These are phyloP conservation scores for Chionoecetes opilio DNA, from an alignment of 1,140 invertebrate species.

Conservation along the genomic window DNA sequence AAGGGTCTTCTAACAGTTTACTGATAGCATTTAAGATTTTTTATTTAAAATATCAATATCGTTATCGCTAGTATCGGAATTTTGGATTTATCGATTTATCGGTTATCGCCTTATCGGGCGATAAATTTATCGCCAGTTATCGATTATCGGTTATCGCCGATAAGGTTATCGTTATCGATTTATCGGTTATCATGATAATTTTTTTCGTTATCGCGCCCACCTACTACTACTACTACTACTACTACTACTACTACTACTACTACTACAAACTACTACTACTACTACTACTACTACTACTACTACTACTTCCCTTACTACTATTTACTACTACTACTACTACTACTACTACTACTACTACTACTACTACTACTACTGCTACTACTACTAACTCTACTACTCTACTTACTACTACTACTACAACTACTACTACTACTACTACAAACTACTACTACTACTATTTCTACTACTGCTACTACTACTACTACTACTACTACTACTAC, in stretches of 20 bases:
- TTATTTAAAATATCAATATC: too few relatives aligned
- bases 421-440: constrained; percentile 43
- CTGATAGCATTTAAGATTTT: too few relatives aligned
- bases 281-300: constrained; percentile 49
- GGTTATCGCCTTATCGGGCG: too few relatives aligned
- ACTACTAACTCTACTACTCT: not conserved
- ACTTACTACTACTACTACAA: not conserved
- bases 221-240: not conserved
- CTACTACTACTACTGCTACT: not conserved
- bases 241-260: constrained; percentile 12
- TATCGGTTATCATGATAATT: too few relatives aligned
- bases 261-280: constrained; percentile 39
- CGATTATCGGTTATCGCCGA: too few relatives aligned
- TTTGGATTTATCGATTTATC: too few relatives aligned
- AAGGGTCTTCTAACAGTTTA: too few relatives aligned
- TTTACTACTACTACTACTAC: not conserved
- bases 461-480: not conserved
- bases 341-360: constrained; percentile 37
- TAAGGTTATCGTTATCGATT: too few relatives aligned
- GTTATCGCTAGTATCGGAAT: too few relatives aligned
- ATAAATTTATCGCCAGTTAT: too few relatives aligned
- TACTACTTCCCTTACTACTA: not conserved
- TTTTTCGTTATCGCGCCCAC: too few relatives aligned
- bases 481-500: not conserved
- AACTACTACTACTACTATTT: constrained; percentile 37